Evolutionary conservation across 2,797 vertebrate species (phyloP), one percentile per base, ranked within the genome.

Genomic region (Crypturellus tataupa): DNA sequence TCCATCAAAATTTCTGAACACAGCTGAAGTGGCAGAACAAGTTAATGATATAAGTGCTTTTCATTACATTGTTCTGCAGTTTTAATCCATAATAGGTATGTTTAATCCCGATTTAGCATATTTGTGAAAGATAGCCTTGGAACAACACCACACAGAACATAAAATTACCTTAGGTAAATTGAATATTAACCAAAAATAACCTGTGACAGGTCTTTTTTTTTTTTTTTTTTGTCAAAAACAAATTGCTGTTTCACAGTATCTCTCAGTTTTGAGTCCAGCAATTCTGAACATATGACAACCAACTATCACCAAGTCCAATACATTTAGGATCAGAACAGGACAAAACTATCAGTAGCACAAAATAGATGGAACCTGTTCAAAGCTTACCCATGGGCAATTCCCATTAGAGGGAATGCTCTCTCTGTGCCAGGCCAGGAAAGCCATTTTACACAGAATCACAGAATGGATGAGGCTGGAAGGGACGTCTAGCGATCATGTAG

Each of bases 11-110:
- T 25, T 68, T 90, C 71, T 89, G 19, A 71, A 49, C 29, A 62
- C 25, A 62, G 31, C 16, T 71, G 44, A 91, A 72, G 60, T 92
- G 44, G 68, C 69, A 71, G 46, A 76, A 31, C 35, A 77, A 83
- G 31, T 71, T 87, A 93, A 67, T 51, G 72, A 73, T 13, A 3
- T 65, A 92, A 91, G 40, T 71, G 37, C 7, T 87, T 94, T 91
- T 80, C 69, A 75, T 85, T 39, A 80, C 33, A 49, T 35, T 77
- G 39, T 53, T 87, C 25, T 0, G 0, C 72, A 78, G 47, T 89
- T 92, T 80, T 71, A 53, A 85, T 83, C 53, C 37, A 65, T 39
- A 19, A 12, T 62, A 83, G 65, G 40, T 62, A 89, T 37, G 40
- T 65, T 93, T 93, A 89, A 94, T 80, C 76, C 68, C 62, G 31